These are phyloP conservation scores for Pangasius macronema DNA, from an alignment of 2,797 vertebrate species.

Conservation along the genomic window DNA sequence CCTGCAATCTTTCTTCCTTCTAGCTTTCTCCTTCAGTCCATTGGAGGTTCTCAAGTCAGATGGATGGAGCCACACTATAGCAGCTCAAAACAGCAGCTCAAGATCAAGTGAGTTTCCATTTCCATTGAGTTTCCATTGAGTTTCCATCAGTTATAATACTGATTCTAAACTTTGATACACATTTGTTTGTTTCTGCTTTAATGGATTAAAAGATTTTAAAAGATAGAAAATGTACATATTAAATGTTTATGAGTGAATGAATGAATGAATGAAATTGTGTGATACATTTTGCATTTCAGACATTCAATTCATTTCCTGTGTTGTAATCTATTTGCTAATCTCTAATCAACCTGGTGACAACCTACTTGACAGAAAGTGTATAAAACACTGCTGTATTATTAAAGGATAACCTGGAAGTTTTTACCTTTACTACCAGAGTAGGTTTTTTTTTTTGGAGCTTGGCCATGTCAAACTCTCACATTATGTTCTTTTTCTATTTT, in stretches of 20 bases:
- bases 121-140: slow-evolving; percentile 12
- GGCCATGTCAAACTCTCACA: neutral
- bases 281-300: neutral
- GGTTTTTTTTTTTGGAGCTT: neutral
- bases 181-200: neutral
- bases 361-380: neutral
- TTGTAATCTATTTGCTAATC: no score
- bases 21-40: slow-evolving; percentile 56
- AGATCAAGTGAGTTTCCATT: slow-evolving; percentile 19
- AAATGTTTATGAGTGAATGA: neutral
- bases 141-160: neutral
- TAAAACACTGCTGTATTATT: neutral
- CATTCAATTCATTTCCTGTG: neutral
- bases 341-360: neutral
- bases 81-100: slow-evolving; percentile 51
- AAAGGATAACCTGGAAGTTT: neutral
- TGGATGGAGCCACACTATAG: slow-evolving; percentile 65
- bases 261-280: neutral
- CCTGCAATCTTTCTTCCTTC: slow-evolving; percentile 61
- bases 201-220: neutral
- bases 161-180: neutral
- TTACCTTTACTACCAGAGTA: neutral
- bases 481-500: neutral
- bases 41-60: slow-evolving; percentile 60
- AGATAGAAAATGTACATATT: neutral